Evolutionary conservation across 2,797 vertebrate genomes (phyloP).

Genomic region (Sebastes ruberrimus): DNA sequence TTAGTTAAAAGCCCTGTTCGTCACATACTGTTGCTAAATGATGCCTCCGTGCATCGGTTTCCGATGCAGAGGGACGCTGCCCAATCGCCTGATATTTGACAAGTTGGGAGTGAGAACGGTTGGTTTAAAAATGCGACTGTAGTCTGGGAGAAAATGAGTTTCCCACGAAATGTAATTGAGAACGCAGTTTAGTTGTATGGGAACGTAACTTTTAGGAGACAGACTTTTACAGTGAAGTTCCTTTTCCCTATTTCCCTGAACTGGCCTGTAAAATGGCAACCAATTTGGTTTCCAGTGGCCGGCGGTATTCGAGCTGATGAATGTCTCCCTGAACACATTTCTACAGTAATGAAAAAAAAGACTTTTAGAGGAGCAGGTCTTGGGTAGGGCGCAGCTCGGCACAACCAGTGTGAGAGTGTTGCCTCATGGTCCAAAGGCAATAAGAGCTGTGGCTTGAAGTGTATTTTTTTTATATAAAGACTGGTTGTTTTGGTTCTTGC

Average conservation of each 20-base stretch:
- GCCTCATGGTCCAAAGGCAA: slow-evolving; percentile 67
- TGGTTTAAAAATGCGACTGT: too few species aligned
- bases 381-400: slow-evolving; percentile 35
- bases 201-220: neutral
- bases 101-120: too few species aligned
- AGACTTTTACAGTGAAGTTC: slow-evolving; percentile 18
- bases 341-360: slow-evolving; percentile 60
- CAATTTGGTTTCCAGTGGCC: slow-evolving; percentile 51
- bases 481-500: slow-evolving; percentile 63
- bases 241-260: slow-evolving; percentile 65
- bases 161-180: too few species aligned
- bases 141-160: too few species aligned
- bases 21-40: too few species aligned
- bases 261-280: slow-evolving; percentile 62
- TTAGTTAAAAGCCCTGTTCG: too few species aligned
- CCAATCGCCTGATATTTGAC: too few species aligned
- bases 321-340: slow-evolving; percentile 75
- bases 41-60: too few species aligned
- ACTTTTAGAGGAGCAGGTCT: slow-evolving; percentile 54
- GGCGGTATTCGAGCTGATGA: slow-evolving; percentile 48
- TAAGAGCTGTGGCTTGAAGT: slow-evolving; percentile 55
- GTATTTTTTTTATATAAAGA: slow-evolving; percentile 63
- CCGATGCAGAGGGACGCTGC: too few species aligned
- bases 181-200: neutral
- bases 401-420: slow-evolving; percentile 49